A percentile compares a stretch with the other conserved stretches of the same genome.
Evolutionary conservation across 2,888 invertebrate species (phyloP).

Genomic region (Chaitophorus viminalis): DNA sequence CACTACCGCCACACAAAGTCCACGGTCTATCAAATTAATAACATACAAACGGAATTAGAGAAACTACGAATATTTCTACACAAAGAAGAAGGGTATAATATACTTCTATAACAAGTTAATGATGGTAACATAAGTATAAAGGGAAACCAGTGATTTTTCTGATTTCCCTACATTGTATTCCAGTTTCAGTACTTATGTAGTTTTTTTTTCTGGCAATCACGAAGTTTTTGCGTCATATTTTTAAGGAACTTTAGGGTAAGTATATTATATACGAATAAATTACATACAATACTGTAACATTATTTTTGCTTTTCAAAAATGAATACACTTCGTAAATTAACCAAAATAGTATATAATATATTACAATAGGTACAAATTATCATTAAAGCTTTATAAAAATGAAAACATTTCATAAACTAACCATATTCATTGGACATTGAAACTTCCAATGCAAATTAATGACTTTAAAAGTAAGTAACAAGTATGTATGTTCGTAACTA

Average conservation of each 20-base stretch:
- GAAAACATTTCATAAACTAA: too few relatives aligned
- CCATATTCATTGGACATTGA: too few relatives aligned
- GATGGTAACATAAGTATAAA: neutral
- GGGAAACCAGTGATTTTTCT: neutral
- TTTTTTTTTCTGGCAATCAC: neutral
- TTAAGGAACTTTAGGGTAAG: neutral
- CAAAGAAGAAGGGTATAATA: neutral
- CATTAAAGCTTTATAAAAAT: too few relatives aligned
- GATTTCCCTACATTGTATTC: neutral
- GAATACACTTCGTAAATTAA: neutral
- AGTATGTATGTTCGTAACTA: too few relatives aligned
- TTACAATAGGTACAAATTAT: too few relatives aligned
- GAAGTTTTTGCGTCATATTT: neutral
- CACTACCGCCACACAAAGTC: conserved; percentile 8
- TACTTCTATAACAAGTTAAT: conserved; percentile 12
- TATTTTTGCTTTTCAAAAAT: neutral
- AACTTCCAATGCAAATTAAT: too few relatives aligned
- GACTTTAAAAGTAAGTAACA: too few relatives aligned
- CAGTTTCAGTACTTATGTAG: neutral
- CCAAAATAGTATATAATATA: neutral
- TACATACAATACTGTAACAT: neutral
- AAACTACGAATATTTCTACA: neutral
- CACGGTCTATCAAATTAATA: neutral
- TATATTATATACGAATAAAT: too few relatives aligned
- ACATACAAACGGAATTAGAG: conserved; percentile 21